Evolutionary conservation across 2,888 invertebrate species (phyloP), one percentile per base, ranked within the genome.

Genomic region (Patella caerulea): DNA sequence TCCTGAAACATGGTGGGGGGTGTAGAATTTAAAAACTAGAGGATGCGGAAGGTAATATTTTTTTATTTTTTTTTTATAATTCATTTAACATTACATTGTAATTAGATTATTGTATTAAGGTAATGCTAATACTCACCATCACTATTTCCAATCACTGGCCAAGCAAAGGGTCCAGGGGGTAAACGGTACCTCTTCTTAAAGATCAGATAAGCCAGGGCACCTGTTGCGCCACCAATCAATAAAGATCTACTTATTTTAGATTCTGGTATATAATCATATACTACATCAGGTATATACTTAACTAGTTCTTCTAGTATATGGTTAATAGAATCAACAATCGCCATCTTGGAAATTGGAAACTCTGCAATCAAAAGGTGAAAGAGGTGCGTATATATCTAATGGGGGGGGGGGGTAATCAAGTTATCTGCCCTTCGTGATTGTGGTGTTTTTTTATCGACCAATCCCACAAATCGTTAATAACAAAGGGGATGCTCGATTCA

Each of bases 141-240:
- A 17, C 34, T 17, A 17, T 75, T 75, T 55, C 75, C 75, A 14
- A 75, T 19, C 5, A 75, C 9, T 2, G 75, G 75, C 70, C 54
- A 75, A 45, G 70, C 75, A 15, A 53, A 55, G 3, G 75, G 75
- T 34, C 75, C 75, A 12, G 75, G 75, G 24, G 75, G 75, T 24
- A 75, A 55, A 5, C 55, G 52, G 34, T 75, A 75, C 17, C 75
- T 52, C 55, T 71, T 75, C 54, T 55, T 52, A 54, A 65, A 54
- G 17, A 75, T 55, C 17, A 71, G 71, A 55, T 75, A 75, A 17
- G 69, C 53, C 3, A 55, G 34, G 15, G 17, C 17, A 24, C 75
- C 75, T 52, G 55, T 34, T 29, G 17, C 69, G 3, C 29, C 53
- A 17, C 71, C 75, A 11, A 71, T 34, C 19, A 75, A 29, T 52